A percentile compares a stretch with the other conserved stretches of the same genome.
phyloP scores from a whole-genome alignment of 2,888 invertebrate genomes.

The Blera fallax region DNA sequence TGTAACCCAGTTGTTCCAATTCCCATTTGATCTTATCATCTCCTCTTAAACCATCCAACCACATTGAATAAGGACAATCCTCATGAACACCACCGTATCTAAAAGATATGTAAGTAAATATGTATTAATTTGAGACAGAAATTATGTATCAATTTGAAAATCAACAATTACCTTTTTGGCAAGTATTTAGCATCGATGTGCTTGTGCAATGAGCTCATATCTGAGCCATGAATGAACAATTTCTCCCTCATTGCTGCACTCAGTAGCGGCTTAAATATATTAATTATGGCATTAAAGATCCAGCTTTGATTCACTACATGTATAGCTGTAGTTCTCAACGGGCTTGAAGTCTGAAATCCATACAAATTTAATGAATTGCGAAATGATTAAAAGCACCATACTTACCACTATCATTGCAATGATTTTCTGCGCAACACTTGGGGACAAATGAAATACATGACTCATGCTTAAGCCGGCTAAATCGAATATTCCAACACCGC shows the following conservation, averaged over 20 bases:
- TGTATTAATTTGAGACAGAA: background rate
- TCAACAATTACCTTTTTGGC: conserved; percentile 83
- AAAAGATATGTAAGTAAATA: background rate
- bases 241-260: conserved; percentile 86
- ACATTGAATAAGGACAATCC: conserved; percentile 88
- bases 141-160: conserved; percentile 73
- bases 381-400: conserved; percentile 59
- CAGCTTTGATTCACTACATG: conserved; percentile 92
- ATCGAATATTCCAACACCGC: conserved; percentile 90
- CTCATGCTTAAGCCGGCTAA: conserved; percentile 87
- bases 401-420: conserved; percentile 88
- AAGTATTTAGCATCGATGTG: conserved; percentile 87
- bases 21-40: conserved; percentile 85
- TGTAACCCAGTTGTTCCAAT: conserved; percentile 85
- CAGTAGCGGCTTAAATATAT: conserved; percentile 89
- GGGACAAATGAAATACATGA: conserved; percentile 89
- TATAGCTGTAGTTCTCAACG: conserved; percentile 87
- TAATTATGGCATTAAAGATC: conserved; percentile 90
- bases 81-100: conserved; percentile 84
- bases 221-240: conserved; percentile 85
- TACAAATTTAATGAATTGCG: background rate
- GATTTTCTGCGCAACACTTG: conserved; percentile 86
- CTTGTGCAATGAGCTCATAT: conserved; percentile 88
- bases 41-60: conserved; percentile 86
- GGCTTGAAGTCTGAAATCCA: conserved; percentile 86